Conservation (phyloP, 2,113 vertebrate species). For the Melanerpes aurifrons region DNA sequence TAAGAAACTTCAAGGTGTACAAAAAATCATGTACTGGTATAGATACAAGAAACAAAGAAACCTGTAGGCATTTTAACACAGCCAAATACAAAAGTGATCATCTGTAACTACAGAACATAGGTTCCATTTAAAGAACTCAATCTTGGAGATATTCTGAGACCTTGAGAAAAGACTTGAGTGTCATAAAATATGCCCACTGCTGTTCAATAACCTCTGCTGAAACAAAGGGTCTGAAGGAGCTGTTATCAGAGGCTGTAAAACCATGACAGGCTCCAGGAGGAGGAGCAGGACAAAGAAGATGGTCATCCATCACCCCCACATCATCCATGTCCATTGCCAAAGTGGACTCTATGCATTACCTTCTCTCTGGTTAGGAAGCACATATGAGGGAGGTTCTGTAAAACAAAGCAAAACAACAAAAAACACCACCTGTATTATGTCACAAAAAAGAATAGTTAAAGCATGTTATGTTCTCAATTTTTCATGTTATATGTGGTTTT, state of each 20-base stretch:
- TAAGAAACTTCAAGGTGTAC: not conserved
- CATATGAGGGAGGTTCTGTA: not conserved
- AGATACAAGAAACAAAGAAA: not conserved
- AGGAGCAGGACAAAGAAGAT: not conserved
- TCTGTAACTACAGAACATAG: not conserved
- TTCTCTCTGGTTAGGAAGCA: not conserved
- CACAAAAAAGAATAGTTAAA: too few species aligned
- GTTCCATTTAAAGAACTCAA: not conserved
- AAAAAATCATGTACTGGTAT: not conserved
- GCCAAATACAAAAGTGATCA: not conserved
- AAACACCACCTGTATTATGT: too few species aligned
- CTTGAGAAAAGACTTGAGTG: not conserved
- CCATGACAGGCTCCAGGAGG: not conserved
- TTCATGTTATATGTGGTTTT: too few species aligned
- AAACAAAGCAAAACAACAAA: not conserved
- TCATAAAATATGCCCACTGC: not conserved
- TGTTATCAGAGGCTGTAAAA: not conserved
- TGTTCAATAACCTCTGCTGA: fast-evolving
- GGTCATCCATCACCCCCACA: not conserved
- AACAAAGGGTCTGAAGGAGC: not conserved
- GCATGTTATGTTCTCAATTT: too few species aligned
- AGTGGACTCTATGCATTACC: not conserved
- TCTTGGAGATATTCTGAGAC: not conserved
- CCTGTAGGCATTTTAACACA: not conserved
- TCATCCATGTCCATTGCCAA: not conserved